These are phyloP conservation scores for Papilio elwesi DNA, from an alignment of 2,888 invertebrate genomes.

Conservation along the genomic window DNA sequence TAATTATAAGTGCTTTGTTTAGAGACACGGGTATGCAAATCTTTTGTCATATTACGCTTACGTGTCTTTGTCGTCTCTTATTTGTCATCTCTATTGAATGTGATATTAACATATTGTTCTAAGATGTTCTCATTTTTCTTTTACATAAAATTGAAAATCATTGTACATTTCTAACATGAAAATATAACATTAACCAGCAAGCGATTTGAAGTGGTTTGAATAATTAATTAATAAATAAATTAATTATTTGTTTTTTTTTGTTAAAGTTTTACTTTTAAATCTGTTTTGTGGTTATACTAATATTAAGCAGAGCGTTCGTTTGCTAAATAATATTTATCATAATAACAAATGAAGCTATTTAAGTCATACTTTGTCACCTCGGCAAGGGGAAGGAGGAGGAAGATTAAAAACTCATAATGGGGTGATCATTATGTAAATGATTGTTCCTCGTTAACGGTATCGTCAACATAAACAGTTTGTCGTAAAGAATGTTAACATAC, in stretches of 20 bases:
- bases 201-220: no score
- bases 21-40: not conserved
- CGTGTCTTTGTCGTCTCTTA: not conserved
- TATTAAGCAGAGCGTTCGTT: no score
- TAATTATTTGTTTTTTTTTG: no score
- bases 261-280: no score
- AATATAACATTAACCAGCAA: no score
- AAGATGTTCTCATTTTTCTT: no score
- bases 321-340: slow-evolving; percentile 64
- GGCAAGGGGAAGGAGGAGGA: slow-evolving; percentile 54
- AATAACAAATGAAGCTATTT: slow-evolving; percentile 76
- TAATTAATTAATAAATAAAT: no score
- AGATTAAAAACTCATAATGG: slow-evolving; percentile 78
- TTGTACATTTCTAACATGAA: no score
- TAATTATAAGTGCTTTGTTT: not conserved
- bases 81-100: slow-evolving; percentile 7
- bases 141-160: no score
- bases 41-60: slow-evolving; percentile 18
- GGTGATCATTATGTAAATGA: slow-evolving; percentile 72
- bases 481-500: slow-evolving; percentile 28
- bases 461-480: slow-evolving; percentile 29
- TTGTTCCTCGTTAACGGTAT: slow-evolving; percentile 73
- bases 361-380: slow-evolving; percentile 77
- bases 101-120: not conserved
- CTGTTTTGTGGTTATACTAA: no score